phyloP scores from a whole-genome alignment of 2,113 vertebrate species.

The Notiomystis cincta region DNA sequence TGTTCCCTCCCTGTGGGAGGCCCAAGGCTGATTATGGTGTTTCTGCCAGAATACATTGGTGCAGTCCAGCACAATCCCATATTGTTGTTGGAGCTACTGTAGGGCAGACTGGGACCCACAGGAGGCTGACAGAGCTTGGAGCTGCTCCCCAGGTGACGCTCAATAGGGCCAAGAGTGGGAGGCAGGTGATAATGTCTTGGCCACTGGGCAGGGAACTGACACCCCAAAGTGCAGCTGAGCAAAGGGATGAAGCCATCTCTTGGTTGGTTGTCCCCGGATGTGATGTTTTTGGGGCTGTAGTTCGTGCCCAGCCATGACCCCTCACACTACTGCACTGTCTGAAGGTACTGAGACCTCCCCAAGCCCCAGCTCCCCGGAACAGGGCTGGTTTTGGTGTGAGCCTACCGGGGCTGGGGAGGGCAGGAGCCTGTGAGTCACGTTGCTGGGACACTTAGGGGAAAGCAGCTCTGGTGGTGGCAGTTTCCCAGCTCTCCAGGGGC shows the following conservation, averaged over 20 bases:
- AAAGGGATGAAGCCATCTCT: not conserved
- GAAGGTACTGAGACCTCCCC: not conserved
- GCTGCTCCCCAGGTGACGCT: not conserved
- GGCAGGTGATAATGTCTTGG: not conserved
- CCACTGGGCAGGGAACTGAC: not conserved
- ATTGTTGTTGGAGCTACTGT: rapidly evolving
- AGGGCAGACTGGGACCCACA: not conserved
- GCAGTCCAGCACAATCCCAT: not conserved
- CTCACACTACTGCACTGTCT: rapidly evolving
- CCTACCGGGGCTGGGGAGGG: not conserved
- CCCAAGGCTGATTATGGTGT: not conserved
- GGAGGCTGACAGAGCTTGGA: not conserved
- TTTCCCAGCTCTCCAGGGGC: not conserved
- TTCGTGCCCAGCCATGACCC: rapidly evolving
- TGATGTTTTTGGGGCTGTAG: not conserved
- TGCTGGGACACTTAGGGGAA: rapidly evolving
- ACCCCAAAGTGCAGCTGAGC: not conserved
- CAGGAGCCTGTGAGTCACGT: not conserved
- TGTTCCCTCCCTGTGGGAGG: rapidly evolving
- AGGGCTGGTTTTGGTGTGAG: not conserved
- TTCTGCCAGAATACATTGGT: not conserved
- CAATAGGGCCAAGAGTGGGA: not conserved
- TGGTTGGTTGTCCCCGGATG: rapidly evolving
- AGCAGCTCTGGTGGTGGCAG: not conserved
- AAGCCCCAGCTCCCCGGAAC: rapidly evolving